Evolutionary conservation across 2,113 vertebrate genomes (phyloP).

Genomic region (Ptychochromis oligacanthus): DNA sequence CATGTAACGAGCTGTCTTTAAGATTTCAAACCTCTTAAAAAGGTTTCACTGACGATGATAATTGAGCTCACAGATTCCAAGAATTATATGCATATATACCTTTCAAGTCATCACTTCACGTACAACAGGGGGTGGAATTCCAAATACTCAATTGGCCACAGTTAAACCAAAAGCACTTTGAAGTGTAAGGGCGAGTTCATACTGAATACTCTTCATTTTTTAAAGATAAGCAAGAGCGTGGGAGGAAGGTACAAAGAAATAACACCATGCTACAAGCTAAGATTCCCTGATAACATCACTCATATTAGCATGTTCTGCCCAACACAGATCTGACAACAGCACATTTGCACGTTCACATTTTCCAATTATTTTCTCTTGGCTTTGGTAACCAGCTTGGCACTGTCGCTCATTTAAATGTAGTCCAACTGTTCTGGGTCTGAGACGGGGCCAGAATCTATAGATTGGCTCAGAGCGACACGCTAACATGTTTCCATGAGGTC

Average conservation of each 20-base stretch:
- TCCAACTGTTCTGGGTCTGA: slow-evolving; percentile 26
- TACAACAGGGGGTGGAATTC: slow-evolving; percentile 25
- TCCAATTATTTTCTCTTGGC: neutral
- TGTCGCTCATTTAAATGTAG: neutral
- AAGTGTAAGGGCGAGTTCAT: neutral
- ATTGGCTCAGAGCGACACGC: neutral
- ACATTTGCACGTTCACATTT: slow-evolving; percentile 28
- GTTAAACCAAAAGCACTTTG: slow-evolving; percentile 8
- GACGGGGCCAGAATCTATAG: slow-evolving; percentile 21
- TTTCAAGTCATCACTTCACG: slow-evolving; percentile 24
- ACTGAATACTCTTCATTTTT: neutral
- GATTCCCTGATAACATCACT: rapidly evolving
- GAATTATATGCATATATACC: neutral
- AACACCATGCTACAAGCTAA: neutral
- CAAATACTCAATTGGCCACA: slow-evolving; percentile 11
- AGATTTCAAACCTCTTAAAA: slow-evolving; percentile 24
- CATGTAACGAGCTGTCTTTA: neutral
- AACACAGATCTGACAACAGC: slow-evolving; percentile 17
- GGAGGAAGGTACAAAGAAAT: neutral
- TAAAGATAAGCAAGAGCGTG: neutral
- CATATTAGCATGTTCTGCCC: neutral
- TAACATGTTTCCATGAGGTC: slow-evolving; percentile 40
- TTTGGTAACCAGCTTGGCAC: slow-evolving; percentile 17
- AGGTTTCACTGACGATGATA: slow-evolving; percentile 32
- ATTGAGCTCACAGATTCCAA: slow-evolving; percentile 14